Evolutionary conservation across 2,888 invertebrate genomes (phyloP).

Genomic region (Dynastes hyllus): DNA sequence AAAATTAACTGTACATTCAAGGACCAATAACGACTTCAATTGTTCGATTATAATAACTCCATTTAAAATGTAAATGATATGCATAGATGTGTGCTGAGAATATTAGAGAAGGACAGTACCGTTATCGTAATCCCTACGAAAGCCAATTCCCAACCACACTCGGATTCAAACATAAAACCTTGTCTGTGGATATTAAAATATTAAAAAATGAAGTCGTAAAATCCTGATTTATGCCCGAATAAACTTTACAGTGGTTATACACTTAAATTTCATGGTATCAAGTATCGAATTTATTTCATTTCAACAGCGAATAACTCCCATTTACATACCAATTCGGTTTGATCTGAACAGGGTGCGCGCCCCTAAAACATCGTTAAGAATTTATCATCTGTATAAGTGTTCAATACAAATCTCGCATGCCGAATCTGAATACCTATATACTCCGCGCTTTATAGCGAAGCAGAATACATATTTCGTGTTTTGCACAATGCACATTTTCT

Average conservation of each 20-base stretch:
- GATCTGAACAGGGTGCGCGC: slow-evolving; percentile 36
- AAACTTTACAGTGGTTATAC: slow-evolving; percentile 43
- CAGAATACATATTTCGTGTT: slow-evolving; percentile 8
- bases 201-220: slow-evolving; percentile 44
- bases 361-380: slow-evolving; percentile 47
- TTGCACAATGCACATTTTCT: slow-evolving; percentile 25
- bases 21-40: neutral
- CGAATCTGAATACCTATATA: slow-evolving; percentile 26
- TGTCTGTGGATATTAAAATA: slow-evolving; percentile 36
- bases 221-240: slow-evolving; percentile 34
- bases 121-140: neutral
- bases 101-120: neutral
- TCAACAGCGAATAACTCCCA: slow-evolving; percentile 45
- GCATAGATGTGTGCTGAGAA: neutral
- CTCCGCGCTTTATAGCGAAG: slow-evolving; percentile 17
- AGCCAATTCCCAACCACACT: neutral
- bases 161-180: slow-evolving; percentile 14
- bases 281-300: slow-evolving; percentile 46
- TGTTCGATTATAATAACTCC: neutral
- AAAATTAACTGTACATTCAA: neutral
- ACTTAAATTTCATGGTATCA: slow-evolving; percentile 44
- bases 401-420: slow-evolving; percentile 46
- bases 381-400: slow-evolving; percentile 48
- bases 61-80: neutral
- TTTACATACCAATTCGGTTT: slow-evolving; percentile 41